phyloP scores from a whole-genome alignment of 2,888 invertebrate species.

The Chymomyza fuscimana region DNA sequence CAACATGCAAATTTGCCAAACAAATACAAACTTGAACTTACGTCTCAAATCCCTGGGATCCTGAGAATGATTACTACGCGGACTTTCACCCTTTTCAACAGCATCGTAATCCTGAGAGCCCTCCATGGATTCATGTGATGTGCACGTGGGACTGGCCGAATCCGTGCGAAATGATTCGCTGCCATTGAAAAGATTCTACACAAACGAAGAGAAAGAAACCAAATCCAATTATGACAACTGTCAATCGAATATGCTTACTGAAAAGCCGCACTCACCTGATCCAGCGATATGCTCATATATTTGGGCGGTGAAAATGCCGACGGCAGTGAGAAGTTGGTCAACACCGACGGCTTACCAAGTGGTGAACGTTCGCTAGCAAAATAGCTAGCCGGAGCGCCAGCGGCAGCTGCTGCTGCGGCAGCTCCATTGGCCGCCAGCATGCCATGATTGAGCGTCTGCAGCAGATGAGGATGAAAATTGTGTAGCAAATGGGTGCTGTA shows the following conservation, averaged over 20 bases:
- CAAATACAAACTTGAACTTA: conserved; percentile 79
- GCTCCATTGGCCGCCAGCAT: conserved; percentile 81
- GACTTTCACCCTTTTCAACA: conserved; percentile 80
- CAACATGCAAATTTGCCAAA: conserved; percentile 63
- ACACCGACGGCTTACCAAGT: conserved; percentile 81
- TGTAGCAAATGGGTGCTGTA: conserved; percentile 86
- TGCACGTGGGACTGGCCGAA: conserved; percentile 83
- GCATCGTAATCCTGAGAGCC: conserved; percentile 83
- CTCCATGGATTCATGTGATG: conserved; percentile 83
- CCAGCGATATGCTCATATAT: conserved; percentile 81
- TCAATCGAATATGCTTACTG: conserved; percentile 52
- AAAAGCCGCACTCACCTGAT: conserved; percentile 75
- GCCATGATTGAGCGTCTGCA: conserved; percentile 84
- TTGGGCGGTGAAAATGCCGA: conserved; percentile 87
- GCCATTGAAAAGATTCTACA: conserved; percentile 79
- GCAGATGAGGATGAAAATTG: conserved; percentile 86
- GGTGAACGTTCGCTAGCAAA: conserved; percentile 81
- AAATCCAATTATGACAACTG: conserved; percentile 62
- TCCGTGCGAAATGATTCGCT: conserved; percentile 82
- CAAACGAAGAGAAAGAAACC: conserved; percentile 18
- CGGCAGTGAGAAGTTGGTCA: conserved; percentile 85
- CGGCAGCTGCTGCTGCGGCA: conserved; percentile 72
- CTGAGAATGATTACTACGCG: conserved; percentile 79
- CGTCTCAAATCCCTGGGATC: conserved; percentile 82
- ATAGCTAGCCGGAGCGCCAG: conserved; percentile 75